Conservation (phyloP, 2,888 invertebrate species). For the Cantharis lateralis region DNA sequence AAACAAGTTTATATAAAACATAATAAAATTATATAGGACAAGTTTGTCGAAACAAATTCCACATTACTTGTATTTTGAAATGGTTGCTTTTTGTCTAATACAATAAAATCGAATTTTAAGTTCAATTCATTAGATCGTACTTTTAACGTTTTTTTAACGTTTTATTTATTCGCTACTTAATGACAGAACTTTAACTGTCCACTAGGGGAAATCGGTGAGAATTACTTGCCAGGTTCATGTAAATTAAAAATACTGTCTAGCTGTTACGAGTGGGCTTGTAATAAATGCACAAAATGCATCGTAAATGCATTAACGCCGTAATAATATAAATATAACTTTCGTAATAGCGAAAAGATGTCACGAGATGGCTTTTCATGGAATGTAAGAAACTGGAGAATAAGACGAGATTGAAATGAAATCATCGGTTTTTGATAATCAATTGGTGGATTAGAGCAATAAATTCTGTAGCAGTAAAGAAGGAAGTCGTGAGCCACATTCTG, state of each 20-base stretch:
- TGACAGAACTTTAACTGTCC: neutral
- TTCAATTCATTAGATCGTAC: neutral
- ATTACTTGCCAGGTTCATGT: too few species aligned
- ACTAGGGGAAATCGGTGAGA: neutral
- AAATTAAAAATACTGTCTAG: neutral
- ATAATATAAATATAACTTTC: neutral
- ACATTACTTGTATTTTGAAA: neutral
- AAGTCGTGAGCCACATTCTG: slow-evolving; percentile 9
- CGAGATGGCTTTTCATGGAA: too few species aligned
- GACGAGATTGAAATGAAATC: neutral
- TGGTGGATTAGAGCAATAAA: neutral
- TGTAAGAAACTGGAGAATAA: too few species aligned
- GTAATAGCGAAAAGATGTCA: too few species aligned
- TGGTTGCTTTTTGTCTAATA: neutral
- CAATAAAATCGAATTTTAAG: neutral
- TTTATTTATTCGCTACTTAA: neutral
- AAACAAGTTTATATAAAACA: neutral
- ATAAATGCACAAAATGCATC: neutral
- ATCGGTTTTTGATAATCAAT: neutral
- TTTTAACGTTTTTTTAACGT: neutral
- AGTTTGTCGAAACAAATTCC: neutral
- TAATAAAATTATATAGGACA: slow-evolving; percentile 2
- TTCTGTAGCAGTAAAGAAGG: neutral
- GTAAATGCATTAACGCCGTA: neutral
- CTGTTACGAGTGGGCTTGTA: neutral